A percentile compares a stretch with the other conserved stretches of the same genome.
These are phyloP conservation scores for Hyposoter dolosus DNA, from an alignment of 2,888 invertebrate species.

Conservation along the genomic window DNA sequence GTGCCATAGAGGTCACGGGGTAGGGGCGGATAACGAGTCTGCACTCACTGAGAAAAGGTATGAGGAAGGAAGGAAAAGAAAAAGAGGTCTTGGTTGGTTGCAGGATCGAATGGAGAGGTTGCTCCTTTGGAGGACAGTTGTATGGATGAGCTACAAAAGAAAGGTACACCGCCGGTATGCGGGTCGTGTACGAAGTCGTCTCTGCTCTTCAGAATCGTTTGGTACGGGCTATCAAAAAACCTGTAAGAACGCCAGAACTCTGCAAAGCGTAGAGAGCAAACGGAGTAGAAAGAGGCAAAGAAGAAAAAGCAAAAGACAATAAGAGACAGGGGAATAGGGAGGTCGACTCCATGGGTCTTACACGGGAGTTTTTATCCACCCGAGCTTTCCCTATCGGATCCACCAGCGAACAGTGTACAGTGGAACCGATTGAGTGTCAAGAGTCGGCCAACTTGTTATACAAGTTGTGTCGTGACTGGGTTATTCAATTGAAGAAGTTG, in stretches of 20 bases:
- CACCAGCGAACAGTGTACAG: background rate
- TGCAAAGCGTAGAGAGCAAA: constrained; percentile 10
- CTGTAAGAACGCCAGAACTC: constrained; percentile 36
- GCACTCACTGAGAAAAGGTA: constrained; percentile 48
- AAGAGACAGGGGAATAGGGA: constrained; percentile 1
- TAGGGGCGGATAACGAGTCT: constrained; percentile 64
- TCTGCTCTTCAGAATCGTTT: constrained; percentile 47
- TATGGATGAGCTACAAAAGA: constrained; percentile 61
- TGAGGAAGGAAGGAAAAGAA: constrained; percentile 21
- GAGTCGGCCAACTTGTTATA: constrained; percentile 73
- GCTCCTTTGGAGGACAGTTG: constrained; percentile 57
- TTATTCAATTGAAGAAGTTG: constrained; percentile 60
- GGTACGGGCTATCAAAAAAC: constrained; percentile 48
- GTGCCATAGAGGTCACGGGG: constrained; percentile 59
- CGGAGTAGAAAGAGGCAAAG: background rate
- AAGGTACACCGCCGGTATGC: constrained; percentile 71
- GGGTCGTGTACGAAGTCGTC: constrained; percentile 73
- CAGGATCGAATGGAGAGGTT: constrained; percentile 24
- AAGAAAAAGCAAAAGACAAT: constrained; percentile 44
- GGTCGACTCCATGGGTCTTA: constrained; percentile 21
- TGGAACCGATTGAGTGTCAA: constrained; percentile 61
- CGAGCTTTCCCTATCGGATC: constrained; percentile 6
- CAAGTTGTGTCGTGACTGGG: constrained; percentile 63
- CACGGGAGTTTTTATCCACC: constrained; percentile 34
- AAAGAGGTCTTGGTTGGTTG: constrained; percentile 13